A percentile compares a stretch with the other conserved stretches of the same genome.
Evolutionary conservation across 1,140 invertebrate genomes (phyloP).

Genomic region (Brachionus rotundiformis): DNA sequence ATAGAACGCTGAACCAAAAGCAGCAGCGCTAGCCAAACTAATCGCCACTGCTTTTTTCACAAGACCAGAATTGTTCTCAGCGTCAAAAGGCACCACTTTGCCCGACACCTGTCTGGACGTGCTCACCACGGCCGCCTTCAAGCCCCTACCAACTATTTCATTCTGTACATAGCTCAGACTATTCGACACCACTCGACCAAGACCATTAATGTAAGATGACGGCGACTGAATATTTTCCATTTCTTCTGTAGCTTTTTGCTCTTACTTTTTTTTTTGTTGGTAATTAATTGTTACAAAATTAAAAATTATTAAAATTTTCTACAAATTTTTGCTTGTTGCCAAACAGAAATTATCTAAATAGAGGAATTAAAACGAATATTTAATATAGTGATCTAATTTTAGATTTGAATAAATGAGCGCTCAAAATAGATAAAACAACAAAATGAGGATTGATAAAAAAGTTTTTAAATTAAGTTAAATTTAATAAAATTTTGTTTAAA

Average conservation of each 20-base stretch:
- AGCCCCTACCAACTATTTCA: neutral
- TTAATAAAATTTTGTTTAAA: neutral
- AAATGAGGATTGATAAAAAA: neutral
- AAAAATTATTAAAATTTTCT: constrained; percentile 18
- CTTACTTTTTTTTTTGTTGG: neutral
- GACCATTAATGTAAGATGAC: neutral
- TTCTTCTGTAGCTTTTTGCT: neutral
- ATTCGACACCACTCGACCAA: neutral
- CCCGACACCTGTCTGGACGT: neutral
- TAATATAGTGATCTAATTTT: constrained; percentile 25
- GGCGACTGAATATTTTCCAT: constrained; percentile 7
- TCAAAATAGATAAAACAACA: neutral
- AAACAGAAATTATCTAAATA: constrained; percentile 27
- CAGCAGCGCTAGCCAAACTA: constrained; percentile 39
- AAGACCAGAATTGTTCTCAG: neutral
- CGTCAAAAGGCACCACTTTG: neutral
- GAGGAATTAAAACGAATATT: no score
- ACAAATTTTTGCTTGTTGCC: constrained; percentile 12
- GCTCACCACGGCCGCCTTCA: neutral
- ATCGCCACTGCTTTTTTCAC: constrained; percentile 10
- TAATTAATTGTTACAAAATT: neutral
- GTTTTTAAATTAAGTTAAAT: neutral
- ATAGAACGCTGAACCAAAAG: constrained; percentile 42
- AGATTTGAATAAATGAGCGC: neutral
- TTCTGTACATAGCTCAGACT: constrained; percentile 35